Evolutionary conservation across 2,113 vertebrate species (phyloP), one percentile per base, ranked within the genome.

Genomic region (Semicossyphus pulcher): DNA sequence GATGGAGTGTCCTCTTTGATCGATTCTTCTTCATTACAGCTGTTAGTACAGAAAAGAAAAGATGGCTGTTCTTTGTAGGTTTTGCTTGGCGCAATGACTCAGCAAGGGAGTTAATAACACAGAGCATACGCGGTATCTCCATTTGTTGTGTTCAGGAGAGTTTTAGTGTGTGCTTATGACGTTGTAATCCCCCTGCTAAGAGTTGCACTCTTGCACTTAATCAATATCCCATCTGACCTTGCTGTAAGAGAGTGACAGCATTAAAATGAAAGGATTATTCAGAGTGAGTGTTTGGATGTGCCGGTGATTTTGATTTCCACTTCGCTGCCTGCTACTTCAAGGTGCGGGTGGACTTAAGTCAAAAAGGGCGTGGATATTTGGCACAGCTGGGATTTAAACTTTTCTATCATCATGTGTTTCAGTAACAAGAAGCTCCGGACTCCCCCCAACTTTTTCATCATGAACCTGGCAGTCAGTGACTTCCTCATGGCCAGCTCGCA

Each of bases 401-500:
- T 41, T n/a, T 44, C 7, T 44, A 64, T 32, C 11, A 1, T 67
- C 1, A 4, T 88, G 57, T 79, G 42, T 92, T 89, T 78, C 70
- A 99, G 97, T 88, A 95, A 94, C 77, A 96, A 95, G 86, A 93
- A 95, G 63, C 94, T 98, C 21, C 90, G 89, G 41, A 97, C 95
- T 7, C 93, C 94, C 0, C 94, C 96, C 58, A 98, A 98, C 84
- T 90, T 93, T 85, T 92, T 97, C 86, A 95, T 98, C 47, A 91
- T 97, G 94, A 99, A 97, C 86, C 93, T 97, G 31, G 96, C 96
- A 0, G 32, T 97, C 81, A 97, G 95, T 53, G 97, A 98, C 85
- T 96, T 98, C 90, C 90, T 98, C 80, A 98, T 98, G 97, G 96
- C 96, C 18, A 72, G 95, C 63, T 97, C 95, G 0, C 97, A 99